Percentiles rank a stretch among this genome's conserved stretches.
These are phyloP conservation scores for Thymallus thymallus DNA, from an alignment of 2,113 vertebrate species.

Conservation along the genomic window DNA sequence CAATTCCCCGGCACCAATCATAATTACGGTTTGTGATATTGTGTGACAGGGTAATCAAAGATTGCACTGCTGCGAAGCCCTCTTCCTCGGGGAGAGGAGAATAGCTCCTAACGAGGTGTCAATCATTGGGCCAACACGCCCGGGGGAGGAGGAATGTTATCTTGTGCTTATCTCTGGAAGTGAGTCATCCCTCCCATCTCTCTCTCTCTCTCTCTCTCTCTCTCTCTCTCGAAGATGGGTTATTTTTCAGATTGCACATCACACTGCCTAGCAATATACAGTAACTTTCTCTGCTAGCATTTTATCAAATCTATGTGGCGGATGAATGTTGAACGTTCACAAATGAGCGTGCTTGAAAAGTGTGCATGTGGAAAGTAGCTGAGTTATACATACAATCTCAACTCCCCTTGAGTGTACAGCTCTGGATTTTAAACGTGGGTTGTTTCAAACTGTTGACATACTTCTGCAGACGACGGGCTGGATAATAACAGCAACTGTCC, in stretches of 20 bases:
- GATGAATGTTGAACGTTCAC: too few species aligned
- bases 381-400: neutral
- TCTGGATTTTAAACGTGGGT: neutral
- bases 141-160: conserved; percentile 51
- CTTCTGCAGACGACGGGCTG: conserved; percentile 9
- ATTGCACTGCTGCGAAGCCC: conserved; percentile 70
- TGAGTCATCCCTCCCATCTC: too few species aligned
- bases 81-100: conserved; percentile 57
- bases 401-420: neutral
- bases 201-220: neutral
- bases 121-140: conserved; percentile 74
- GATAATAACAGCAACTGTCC: conserved; percentile 14
- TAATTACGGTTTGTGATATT: conserved; percentile 81
- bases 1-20: conserved; percentile 64
- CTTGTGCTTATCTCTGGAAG: neutral
- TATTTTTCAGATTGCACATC: too few species aligned
- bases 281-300: too few species aligned
- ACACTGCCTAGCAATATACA: too few species aligned
- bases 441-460: conserved; percentile 9
- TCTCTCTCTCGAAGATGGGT: too few species aligned
- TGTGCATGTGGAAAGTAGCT: too few species aligned
- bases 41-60: conserved; percentile 82
- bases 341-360: too few species aligned
- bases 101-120: conserved; percentile 74
- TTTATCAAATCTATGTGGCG: too few species aligned